phyloP scores from a whole-genome alignment of 2,797 vertebrate genomes.

The Cyprinodon diabolis region DNA sequence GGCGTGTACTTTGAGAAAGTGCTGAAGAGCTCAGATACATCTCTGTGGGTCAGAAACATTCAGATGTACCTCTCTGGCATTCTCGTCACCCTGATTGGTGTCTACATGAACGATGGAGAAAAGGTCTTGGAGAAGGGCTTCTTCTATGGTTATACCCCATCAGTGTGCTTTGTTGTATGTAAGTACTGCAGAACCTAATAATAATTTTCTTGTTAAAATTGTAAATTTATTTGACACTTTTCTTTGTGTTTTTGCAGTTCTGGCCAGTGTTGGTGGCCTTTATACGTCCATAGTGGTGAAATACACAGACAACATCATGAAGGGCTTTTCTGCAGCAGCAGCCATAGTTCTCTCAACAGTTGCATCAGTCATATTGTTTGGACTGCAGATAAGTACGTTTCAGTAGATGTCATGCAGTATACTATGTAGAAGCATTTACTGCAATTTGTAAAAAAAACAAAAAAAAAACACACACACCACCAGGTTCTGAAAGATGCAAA shows the following conservation, averaged over 20 bases:
- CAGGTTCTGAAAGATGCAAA: neutral
- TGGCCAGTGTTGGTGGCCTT: slow-evolving; percentile 94
- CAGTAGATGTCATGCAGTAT: neutral
- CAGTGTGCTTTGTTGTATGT: slow-evolving; percentile 93
- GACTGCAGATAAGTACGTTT: slow-evolving; percentile 94
- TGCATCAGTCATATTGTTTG: slow-evolving; percentile 92
- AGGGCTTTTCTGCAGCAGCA: slow-evolving; percentile 95
- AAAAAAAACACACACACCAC: too few relatives aligned
- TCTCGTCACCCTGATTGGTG: slow-evolving; percentile 85
- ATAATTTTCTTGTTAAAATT: neutral
- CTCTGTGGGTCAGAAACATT: slow-evolving; percentile 98
- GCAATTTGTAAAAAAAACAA: neutral
- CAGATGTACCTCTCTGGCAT: slow-evolving; percentile 99
- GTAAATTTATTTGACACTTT: neutral
- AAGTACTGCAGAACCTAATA: slow-evolving; percentile 72
- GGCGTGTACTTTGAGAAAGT: slow-evolving; percentile 99
- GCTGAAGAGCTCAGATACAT: slow-evolving; percentile 96
- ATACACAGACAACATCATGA: slow-evolving; percentile 99
- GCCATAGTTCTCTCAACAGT: slow-evolving; percentile 95
- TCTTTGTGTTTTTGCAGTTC: slow-evolving; percentile 76
- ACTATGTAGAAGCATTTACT: neutral
- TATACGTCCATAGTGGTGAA: slow-evolving; percentile 98
- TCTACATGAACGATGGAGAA: slow-evolving; percentile 86
- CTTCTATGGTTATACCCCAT: slow-evolving; percentile 93
- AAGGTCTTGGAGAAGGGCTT: slow-evolving; percentile 91